Percentiles rank a stretch among this genome's conserved stretches.
Evolutionary conservation across 1,140 invertebrate genomes (phyloP).

Genomic region (Drosophila pachea): DNA sequence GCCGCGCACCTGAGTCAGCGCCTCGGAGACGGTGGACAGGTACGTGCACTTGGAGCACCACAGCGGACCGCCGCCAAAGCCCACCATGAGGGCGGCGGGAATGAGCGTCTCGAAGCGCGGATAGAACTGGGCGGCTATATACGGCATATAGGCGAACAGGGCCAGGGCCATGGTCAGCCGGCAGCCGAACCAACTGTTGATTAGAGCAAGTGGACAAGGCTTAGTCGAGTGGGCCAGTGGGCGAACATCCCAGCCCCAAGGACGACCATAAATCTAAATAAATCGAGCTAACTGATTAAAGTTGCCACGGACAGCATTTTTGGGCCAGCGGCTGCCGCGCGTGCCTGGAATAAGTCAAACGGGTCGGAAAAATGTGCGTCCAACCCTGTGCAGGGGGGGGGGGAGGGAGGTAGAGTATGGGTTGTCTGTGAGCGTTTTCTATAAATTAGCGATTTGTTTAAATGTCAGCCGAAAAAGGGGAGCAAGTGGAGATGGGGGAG

Average conservation of each 20-base stretch:
- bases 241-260: slow-evolving; percentile 5
- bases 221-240: slow-evolving; percentile 18
- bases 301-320: slow-evolving; percentile 57
- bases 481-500: slow-evolving; percentile 10
- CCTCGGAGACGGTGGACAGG: slow-evolving; percentile 92
- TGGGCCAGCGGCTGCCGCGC: slow-evolving; percentile 37
- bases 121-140: slow-evolving; percentile 95
- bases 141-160: slow-evolving; percentile 93
- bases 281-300: slow-evolving; percentile 76
- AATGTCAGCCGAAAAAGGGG: slow-evolving; percentile 54
- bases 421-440: slow-evolving; percentile 30
- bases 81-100: slow-evolving; percentile 90
- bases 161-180: slow-evolving; percentile 93
- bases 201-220: slow-evolving; percentile 39
- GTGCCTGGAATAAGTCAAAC: slow-evolving; percentile 68
- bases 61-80: slow-evolving; percentile 93
- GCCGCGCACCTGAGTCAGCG: slow-evolving; percentile 85
- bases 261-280: slow-evolving; percentile 70
- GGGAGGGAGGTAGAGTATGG: neutral
- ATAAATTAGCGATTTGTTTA: slow-evolving; percentile 76
- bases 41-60: slow-evolving; percentile 98
- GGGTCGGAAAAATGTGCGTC: slow-evolving; percentile 35
- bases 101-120: slow-evolving; percentile 90
- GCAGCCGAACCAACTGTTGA: slow-evolving; percentile 86
- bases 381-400: slow-evolving; percentile 12